These are phyloP conservation scores for Leucophenga montana DNA, from an alignment of 2,888 invertebrate genomes.

Conservation along the genomic window DNA sequence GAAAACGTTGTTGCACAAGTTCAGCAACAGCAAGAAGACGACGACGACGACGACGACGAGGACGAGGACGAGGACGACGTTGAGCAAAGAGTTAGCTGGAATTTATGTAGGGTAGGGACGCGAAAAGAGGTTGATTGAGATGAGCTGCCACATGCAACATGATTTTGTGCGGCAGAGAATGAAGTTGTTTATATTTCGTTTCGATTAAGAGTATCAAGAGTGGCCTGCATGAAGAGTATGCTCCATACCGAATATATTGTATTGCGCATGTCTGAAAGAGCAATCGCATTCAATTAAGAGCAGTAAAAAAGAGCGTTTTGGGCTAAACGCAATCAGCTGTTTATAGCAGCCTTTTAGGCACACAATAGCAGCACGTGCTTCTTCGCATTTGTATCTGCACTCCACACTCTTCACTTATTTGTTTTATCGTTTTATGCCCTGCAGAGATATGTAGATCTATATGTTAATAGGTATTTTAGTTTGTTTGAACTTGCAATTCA, in stretches of 20 bases:
- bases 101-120: background rate
- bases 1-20: slow-evolving; percentile 30
- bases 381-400: background rate
- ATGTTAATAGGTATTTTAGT: no score
- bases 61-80: background rate
- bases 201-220: background rate
- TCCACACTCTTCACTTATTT: no score
- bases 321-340: background rate
- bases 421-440: no score
- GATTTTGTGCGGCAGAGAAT: no score
- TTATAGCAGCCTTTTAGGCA: slow-evolving; percentile 17
- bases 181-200: no score
- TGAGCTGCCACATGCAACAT: background rate
- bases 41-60: background rate
- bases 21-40: slow-evolving; percentile 18
- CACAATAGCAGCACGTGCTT: slow-evolving; percentile 10
- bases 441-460: no score
- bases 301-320: background rate
- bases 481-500: no score
- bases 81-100: background rate
- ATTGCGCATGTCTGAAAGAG: slow-evolving; percentile 7
- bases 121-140: background rate
- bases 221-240: background rate
- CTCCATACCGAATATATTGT: no score
- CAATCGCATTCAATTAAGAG: background rate